Evolutionary conservation across 2,113 vertebrate genomes (phyloP), one percentile per base, ranked within the genome.

Genomic region (Microtus richardsoni): DNA sequence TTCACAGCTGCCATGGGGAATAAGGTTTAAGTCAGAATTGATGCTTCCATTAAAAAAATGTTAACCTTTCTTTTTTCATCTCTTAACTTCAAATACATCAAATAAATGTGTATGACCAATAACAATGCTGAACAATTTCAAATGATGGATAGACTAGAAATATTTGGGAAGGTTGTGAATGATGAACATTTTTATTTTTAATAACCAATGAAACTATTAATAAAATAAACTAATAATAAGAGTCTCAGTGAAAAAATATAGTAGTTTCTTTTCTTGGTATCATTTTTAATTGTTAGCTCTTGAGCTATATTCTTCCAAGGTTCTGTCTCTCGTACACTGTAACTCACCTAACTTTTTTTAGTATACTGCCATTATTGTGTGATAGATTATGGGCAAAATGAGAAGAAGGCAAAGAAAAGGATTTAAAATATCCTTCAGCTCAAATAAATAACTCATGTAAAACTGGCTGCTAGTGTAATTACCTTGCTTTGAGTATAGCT

Each of bases 31-130:
- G 58, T 95, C 68, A 94, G 75, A 94, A 93, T 41, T 77, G 0
- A 66, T 91, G 5, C 47, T 96, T 92, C 19, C 26, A 73, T 77
- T 94, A 58, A 64, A 91, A 95, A 73, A 44, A 91, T 77, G 30
- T 62, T 89, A 68, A 85, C 7, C 89, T 92, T 60, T 68, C 26
- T 62, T n/a, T 77, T 8, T 64, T 77, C 36, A 80, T 13, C 78
- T 62, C 49, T 17, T 88, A 60, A 66, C 28, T 82, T 13, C 30
- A 77, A 95, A 79, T 73, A 66, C 70, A 30, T 85, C 16, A 83
- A 68, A 10, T 68, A 41, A 66, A 47, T 5, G 47, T 14, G 5
- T 88, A 0, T 8, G 2, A 1, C 36, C 21, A 92, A 94, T 70
- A 95, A 74, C 17, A 41, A 88, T 64, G 21, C 16, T 6, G 82